These are phyloP conservation scores for Dryomyza anilis DNA, from an alignment of 2,888 invertebrate genomes.

Conservation along the genomic window DNA sequence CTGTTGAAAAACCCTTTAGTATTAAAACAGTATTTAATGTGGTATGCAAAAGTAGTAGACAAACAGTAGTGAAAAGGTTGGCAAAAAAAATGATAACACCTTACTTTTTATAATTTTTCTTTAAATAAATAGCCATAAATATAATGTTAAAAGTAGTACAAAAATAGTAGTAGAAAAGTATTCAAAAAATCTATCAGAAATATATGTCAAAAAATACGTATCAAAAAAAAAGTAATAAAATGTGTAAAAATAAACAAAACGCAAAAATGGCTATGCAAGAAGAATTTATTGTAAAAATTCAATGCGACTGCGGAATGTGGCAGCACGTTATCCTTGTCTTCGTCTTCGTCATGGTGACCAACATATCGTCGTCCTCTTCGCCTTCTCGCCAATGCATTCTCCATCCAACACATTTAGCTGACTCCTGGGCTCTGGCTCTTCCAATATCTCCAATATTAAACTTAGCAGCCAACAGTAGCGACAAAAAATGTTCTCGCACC, in stretches of 20 bases:
- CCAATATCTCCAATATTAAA: slow-evolving; percentile 2
- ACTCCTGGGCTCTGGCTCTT: no score
- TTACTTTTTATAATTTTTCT: neutral
- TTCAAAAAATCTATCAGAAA: no score
- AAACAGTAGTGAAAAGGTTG: no score
- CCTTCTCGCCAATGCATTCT: neutral
- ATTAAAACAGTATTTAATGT: no score
- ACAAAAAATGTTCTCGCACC: slow-evolving; percentile 9
- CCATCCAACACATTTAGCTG: neutral
- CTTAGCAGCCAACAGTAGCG: neutral
- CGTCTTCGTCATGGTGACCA: neutral
- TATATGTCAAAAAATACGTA: no score
- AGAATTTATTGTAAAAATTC: slow-evolving; percentile 21
- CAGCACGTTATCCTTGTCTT: neutral
- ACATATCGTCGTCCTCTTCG: neutral
- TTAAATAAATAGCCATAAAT: no score
- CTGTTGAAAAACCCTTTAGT: no score
- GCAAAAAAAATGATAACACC: neutral
- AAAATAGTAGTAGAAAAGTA: neutral
- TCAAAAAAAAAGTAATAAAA: no score
- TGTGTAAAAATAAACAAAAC: neutral
- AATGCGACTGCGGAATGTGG: slow-evolving; percentile 14
- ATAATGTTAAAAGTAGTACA: neutral
- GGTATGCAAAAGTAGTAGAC: no score
- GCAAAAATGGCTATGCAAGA: neutral